Evolutionary conservation across 2,797 vertebrate genomes (phyloP).

Genomic region (Halcyon leucocephala): DNA sequence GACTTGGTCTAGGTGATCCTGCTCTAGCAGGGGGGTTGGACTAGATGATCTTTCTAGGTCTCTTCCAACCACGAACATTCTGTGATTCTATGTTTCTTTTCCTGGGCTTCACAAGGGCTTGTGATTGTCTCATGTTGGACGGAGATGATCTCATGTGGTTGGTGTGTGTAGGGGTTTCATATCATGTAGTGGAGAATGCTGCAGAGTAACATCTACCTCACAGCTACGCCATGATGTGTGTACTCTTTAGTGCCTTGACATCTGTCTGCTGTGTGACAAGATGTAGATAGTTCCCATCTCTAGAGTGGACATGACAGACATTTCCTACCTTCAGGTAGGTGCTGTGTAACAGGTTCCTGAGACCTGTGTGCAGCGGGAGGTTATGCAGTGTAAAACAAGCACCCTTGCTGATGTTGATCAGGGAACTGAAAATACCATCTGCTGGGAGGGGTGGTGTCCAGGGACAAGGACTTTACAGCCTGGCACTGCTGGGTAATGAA

Average conservation of each 20-base stretch:
- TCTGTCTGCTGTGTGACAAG: not conserved
- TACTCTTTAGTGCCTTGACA: not conserved
- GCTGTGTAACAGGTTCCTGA: not conserved
- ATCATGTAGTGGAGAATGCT: not conserved
- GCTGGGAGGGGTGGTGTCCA: not conserved
- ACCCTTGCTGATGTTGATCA: not conserved
- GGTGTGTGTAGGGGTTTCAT: accelerated
- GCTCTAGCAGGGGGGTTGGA: too few relatives aligned
- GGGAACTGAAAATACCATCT: not conserved
- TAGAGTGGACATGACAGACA: not conserved
- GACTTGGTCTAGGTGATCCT: too few relatives aligned
- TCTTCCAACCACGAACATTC: too few relatives aligned
- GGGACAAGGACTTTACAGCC: too few relatives aligned
- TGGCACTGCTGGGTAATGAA: not conserved
- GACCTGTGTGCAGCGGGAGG: not conserved
- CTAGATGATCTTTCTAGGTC: too few relatives aligned
- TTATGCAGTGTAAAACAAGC: not conserved
- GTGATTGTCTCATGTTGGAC: accelerated
- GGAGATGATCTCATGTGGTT: accelerated
- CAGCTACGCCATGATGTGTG: not conserved
- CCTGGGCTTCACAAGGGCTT: not conserved
- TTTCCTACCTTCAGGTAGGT: not conserved
- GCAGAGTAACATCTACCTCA: not conserved
- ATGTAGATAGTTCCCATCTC: not conserved
- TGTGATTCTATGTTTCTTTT: too few relatives aligned